A percentile compares a stretch with the other conserved stretches of the same genome.
Conservation (phyloP, 2,888 invertebrate genomes). For the Agrotis clavis region DNA sequence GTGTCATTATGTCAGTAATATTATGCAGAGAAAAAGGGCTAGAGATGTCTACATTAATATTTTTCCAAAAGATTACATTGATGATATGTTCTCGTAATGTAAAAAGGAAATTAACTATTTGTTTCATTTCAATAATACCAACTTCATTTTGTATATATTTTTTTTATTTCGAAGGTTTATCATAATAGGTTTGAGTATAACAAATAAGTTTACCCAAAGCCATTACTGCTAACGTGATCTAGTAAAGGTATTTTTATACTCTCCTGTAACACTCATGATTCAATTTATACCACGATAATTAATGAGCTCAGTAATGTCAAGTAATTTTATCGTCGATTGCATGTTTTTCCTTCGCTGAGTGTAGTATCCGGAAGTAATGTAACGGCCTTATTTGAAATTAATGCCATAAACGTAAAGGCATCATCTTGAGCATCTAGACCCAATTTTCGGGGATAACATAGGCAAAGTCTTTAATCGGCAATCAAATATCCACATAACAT, state of each 20-base stretch:
- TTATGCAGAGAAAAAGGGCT: constrained; percentile 12
- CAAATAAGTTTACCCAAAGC: neutral
- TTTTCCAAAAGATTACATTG: neutral
- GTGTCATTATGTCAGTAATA: constrained; percentile 44
- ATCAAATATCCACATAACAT: too few relatives aligned
- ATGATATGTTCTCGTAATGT: constrained; percentile 2
- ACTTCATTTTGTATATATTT: neutral
- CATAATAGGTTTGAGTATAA: neutral
- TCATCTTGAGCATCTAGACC: too few relatives aligned
- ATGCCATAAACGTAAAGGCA: too few relatives aligned
- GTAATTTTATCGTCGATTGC: neutral
- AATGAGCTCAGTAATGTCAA: neutral
- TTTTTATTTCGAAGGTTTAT: neutral
- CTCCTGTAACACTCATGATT: neutral
- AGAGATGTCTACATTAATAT: constrained; percentile 26
- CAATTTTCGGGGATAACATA: too few relatives aligned
- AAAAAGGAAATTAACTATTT: constrained; percentile 37
- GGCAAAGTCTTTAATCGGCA: too few relatives aligned
- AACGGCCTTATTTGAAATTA: too few relatives aligned
- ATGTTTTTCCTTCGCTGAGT: too few relatives aligned
- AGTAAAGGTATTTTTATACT: neutral
- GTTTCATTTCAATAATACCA: constrained; percentile 3
- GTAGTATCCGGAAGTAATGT: neutral
- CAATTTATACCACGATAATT: neutral
- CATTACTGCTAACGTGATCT: neutral